Base-by-base conservation (phyloP, 1,140 invertebrate species). In the Trichoplusia ni region DNA sequence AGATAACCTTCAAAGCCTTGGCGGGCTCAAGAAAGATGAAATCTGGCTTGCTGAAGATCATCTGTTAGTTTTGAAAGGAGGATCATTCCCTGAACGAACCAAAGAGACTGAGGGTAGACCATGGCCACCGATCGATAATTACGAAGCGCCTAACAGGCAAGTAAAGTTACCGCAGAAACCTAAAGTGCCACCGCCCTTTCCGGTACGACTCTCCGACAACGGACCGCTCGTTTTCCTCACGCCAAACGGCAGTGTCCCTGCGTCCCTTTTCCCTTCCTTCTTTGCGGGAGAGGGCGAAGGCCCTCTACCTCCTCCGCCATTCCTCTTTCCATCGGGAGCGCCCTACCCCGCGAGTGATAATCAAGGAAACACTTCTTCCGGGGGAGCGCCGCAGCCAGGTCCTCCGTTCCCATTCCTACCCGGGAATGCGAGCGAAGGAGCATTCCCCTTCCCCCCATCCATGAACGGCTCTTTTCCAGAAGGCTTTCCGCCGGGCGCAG, bases 1-100 rank as follows among this genome's bases (percentile, higher is more conserved):
- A 71, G 96, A 97, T 80, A 96, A 94, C 56, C 91, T 93, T 1
- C 93, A 95, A 54, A 97, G 94, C 82, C 91, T 96, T 2, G 96
- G 96, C 7, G 96, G 96, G 8, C 88, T 98, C 0, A 94, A 95
- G 69, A 93, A 95, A 69, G 94, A 97, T 37, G 96, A 98, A 66
- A 97, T 98, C 67, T 98, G 96, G 96, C 88, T 97, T 37, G 95
- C 96, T 0, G 96, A 97, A 77, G 96, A 97, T 77, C 96, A 97
- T 80, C 88, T 98, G 23, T 84, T 98, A 8, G 96, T 98, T 7
- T 86, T 97, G 18, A 94, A 94, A 79, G 97, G 97, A 18, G 96
- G 96, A 9, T 89, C 83, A 27, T 94, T 94, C 86, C 93, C 94
- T 4, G 90, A 92, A 46, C 90, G 92, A 2, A 82, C 89, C 9